Evolutionary conservation across 2,888 invertebrate genomes (phyloP).

Genomic region (Toxonevra muliebris): DNA sequence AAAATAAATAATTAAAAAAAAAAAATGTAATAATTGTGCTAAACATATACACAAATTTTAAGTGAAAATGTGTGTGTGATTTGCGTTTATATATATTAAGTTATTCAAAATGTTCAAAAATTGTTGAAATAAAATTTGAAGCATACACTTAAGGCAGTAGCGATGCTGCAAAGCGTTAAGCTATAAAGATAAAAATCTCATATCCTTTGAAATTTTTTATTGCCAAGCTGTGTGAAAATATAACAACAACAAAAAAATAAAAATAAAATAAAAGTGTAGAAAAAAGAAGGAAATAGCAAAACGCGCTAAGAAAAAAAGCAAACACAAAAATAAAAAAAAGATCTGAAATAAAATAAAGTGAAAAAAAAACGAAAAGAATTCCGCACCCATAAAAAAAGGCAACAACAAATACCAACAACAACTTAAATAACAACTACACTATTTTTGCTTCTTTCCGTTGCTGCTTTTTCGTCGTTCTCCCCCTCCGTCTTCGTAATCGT

Average conservation of each 20-base stretch:
- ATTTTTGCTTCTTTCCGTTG: too few species aligned
- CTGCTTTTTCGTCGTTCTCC: too few species aligned
- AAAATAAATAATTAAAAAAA: slow-evolving; percentile 12
- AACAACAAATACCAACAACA: slow-evolving; percentile 9
- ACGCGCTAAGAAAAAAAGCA: neutral
- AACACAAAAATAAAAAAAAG: slow-evolving; percentile 7
- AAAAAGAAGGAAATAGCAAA: slow-evolving; percentile 8
- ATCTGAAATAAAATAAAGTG: slow-evolving; percentile 9
- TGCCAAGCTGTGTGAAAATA: slow-evolving; percentile 13
- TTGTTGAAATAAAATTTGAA: too few species aligned
- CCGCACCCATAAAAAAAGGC: slow-evolving; percentile 18
- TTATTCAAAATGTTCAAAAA: too few species aligned
- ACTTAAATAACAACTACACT: slow-evolving; percentile 9
- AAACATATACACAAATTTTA: slow-evolving; percentile 12
- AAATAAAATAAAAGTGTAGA: slow-evolving; percentile 4
- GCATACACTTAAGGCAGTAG: too few species aligned
- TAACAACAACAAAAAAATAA: neutral
- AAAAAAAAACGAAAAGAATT: slow-evolving; percentile 4
- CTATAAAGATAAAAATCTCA: slow-evolving; percentile 31
- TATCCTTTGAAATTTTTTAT: slow-evolving; percentile 29
- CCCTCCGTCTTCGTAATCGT: too few species aligned
- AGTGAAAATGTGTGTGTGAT: neutral
- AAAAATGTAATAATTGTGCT: slow-evolving; percentile 19
- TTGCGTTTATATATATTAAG: neutral
- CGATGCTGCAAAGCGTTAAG: slow-evolving; percentile 1